These are phyloP conservation scores for Eupithecia dodoneata DNA, from an alignment of 2,888 invertebrate species.

Conservation along the genomic window DNA sequence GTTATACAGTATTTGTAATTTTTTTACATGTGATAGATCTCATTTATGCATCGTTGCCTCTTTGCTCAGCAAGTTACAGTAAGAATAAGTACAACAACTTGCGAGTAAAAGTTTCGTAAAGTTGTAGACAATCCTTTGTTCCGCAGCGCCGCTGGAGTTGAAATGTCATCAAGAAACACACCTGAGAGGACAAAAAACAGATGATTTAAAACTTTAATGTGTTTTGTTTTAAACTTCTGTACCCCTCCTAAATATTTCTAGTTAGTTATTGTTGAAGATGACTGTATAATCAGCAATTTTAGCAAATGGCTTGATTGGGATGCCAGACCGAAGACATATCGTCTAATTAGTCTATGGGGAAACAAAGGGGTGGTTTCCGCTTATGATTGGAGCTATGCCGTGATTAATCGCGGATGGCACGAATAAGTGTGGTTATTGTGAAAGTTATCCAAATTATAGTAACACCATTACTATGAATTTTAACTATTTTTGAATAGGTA, in stretches of 20 bases:
- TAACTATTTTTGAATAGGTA: no score
- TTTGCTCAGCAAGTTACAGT: background rate
- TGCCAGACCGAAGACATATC: slow-evolving; percentile 64
- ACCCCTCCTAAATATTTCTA: background rate
- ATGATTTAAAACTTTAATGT: slow-evolving; percentile 5
- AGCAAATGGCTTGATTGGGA: slow-evolving; percentile 73
- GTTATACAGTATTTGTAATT: background rate
- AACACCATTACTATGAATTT: no score
- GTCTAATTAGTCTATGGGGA: slow-evolving; percentile 55
- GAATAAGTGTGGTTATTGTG: background rate
- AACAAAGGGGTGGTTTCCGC: slow-evolving; percentile 44
- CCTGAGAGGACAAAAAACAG: background rate
- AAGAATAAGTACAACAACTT: background rate
- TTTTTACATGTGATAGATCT: background rate
- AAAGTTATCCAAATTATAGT: background rate
- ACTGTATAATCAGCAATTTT: slow-evolving; percentile 46
- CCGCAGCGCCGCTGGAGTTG: background rate
- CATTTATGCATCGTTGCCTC: background rate
- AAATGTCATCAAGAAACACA: slow-evolving; percentile 2
- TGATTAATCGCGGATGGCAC: slow-evolving; percentile 41
- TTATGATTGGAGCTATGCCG: slow-evolving; percentile 45
- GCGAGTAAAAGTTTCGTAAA: background rate
- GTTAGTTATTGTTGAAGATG: background rate
- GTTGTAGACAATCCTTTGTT: slow-evolving; percentile 4
- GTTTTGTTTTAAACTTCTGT: background rate